phyloP scores from a whole-genome alignment of 2,888 invertebrate genomes.

The Erynnis tages region DNA sequence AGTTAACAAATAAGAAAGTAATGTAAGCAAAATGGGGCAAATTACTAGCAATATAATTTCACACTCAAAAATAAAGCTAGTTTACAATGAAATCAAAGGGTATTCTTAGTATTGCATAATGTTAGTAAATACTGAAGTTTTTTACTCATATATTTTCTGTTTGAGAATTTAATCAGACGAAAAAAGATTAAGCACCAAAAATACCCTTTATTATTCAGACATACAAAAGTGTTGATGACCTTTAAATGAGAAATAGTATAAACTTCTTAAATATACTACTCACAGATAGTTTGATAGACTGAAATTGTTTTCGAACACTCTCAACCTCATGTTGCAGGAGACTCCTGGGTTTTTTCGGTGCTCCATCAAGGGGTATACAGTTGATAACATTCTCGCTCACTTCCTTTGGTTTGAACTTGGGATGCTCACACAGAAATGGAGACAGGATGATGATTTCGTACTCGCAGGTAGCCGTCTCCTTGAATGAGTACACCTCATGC shows the following conservation, averaged over 20 bases:
- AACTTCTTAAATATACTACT: slow-evolving; percentile 40
- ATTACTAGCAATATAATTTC: too few relatives aligned
- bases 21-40: too few relatives aligned
- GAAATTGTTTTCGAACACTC: slow-evolving; percentile 85
- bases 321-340: slow-evolving; percentile 87
- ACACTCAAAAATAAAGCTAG: too few relatives aligned
- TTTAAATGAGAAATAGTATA: background rate
- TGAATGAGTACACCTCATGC: slow-evolving; percentile 95
- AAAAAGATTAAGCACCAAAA: too few relatives aligned
- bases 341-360: slow-evolving; percentile 87
- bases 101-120: too few relatives aligned
- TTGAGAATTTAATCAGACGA: too few relatives aligned
- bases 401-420: slow-evolving; percentile 90
- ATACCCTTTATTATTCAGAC: too few relatives aligned
- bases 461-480: slow-evolving; percentile 96
- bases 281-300: slow-evolving; percentile 69
- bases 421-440: slow-evolving; percentile 93
- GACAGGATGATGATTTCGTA: slow-evolving; percentile 96
- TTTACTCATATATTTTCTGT: too few relatives aligned
- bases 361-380: slow-evolving; percentile 85
- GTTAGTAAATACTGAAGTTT: too few relatives aligned
- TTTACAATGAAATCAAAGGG: too few relatives aligned
- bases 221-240: background rate
- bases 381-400: slow-evolving; percentile 89
- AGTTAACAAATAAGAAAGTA: too few relatives aligned